These are phyloP conservation scores for Chionomys nivalis DNA, from an alignment of 2,113 vertebrate genomes.

Conservation along the genomic window DNA sequence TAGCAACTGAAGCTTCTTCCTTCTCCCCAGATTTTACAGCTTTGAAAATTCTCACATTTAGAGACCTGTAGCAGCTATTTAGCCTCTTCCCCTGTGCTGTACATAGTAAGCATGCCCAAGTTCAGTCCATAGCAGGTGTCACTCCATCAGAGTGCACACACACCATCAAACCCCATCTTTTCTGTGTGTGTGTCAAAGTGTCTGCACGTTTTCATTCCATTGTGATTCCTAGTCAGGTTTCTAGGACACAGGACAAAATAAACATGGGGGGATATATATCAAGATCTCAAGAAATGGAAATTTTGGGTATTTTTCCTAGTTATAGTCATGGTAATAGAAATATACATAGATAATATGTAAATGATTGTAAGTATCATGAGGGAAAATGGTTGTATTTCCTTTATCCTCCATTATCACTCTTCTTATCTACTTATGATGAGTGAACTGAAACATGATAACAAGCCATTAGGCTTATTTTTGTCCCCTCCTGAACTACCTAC, in stretches of 20 bases:
- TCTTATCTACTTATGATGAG: not conserved
- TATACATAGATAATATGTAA: not conserved
- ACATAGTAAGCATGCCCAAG: not conserved
- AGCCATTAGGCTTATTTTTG: not conserved
- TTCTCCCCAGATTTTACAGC: not conserved
- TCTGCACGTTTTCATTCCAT: not conserved
- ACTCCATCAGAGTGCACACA: too few relatives aligned
- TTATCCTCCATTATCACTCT: not conserved
- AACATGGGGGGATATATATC: too few relatives aligned
- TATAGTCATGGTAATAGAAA: not conserved
- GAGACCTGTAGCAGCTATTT: not conserved
- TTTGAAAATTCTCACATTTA: not conserved
- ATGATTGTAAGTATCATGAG: not conserved
- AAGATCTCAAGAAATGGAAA: not conserved
- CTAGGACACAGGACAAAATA: not conserved
- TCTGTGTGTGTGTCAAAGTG: not conserved
- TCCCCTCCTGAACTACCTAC: not conserved
- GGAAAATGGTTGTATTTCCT: not conserved
- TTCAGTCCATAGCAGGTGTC: not conserved
- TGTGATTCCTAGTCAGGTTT: not conserved
- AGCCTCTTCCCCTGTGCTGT: too few relatives aligned
- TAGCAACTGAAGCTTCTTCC: not conserved
- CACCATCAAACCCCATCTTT: not conserved
- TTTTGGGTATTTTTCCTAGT: not conserved
- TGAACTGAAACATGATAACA: not conserved